Base-by-base conservation (phyloP, 2,888 invertebrate species). In the Margaritifera margaritifera region DNA sequence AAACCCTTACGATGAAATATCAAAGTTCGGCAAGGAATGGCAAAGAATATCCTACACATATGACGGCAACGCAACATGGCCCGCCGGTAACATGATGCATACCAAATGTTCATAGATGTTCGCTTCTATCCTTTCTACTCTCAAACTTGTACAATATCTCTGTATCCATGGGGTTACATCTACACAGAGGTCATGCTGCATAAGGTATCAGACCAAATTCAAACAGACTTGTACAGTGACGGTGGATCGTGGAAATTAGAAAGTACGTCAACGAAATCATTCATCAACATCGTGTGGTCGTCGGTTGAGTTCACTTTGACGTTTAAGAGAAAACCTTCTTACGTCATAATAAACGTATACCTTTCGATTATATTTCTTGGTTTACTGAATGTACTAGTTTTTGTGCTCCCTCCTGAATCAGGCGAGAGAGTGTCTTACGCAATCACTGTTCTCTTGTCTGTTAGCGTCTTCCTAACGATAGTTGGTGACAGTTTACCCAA, bases 391-490 rank as follows among this genome's bases (percentile, higher is more conserved):
- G 73, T 70, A 19, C 59, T 80, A 25, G 77, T 78, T 4, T 80
- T 80, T 60, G 19, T 80, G 4, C 63, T 80, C 11, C 69, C 74
- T 15, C 68, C 73, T 0, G 77, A 77, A 15, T 80, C 79, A 4
- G 79, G 79, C 15, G 79, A 80, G 62, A 59, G 77, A 8, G 74
- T 80, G 8, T 74, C 76, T 0, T 80, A 69, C 27, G 71, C 72
- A 22, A 76, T 80, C 18, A 80, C 79, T 19, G 79, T 77, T n/a
- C 68, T 80, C n/a, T 64, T 80, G 19, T 66, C 79, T 0, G 75
- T 76, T 63, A 76, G 77, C 11, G 77, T 79, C 4, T 79, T 76
- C 54, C 67, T 79, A 66, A 79, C 79, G 0, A 76, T 79, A 59
- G 72, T 79, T 4, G 73, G 72, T 53, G 77, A 75, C 19, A 74